Evolutionary conservation across 2,797 vertebrate genomes (phyloP).

Genomic region (Sebastes variabilis): DNA sequence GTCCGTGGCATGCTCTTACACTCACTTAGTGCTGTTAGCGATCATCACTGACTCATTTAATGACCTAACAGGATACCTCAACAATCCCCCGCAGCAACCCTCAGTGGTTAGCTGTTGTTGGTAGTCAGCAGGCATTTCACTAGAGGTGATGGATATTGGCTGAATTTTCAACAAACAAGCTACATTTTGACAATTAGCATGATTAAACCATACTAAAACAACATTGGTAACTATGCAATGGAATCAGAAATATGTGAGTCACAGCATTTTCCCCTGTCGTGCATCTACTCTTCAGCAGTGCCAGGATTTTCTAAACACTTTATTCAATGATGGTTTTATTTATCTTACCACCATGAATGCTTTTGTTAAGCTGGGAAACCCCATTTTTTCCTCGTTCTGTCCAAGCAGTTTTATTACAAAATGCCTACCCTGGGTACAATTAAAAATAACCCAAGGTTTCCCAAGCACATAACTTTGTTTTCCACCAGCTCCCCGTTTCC

Average conservation of each 20-base stretch:
- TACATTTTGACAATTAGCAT: neutral
- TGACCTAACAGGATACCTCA: neutral
- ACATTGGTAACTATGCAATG: neutral
- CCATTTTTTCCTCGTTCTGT: constrained; percentile 22
- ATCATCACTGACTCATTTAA: neutral
- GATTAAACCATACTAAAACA: neutral
- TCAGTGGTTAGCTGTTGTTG: neutral
- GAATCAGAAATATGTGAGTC: neutral
- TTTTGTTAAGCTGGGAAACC: constrained; percentile 39
- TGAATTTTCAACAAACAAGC: neutral
- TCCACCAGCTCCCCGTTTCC: constrained; percentile 39
- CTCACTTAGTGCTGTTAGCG: constrained; percentile 2
- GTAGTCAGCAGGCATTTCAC: neutral
- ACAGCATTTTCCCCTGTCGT: neutral
- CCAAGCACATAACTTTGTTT: constrained; percentile 37
- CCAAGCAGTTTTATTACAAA: constrained; percentile 39
- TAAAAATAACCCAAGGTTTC: constrained; percentile 36
- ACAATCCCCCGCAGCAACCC: neutral
- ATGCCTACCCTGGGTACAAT: constrained; percentile 37
- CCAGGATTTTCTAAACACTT: neutral
- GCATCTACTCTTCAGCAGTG: neutral
- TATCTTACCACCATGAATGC: neutral
- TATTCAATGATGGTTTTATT: neutral
- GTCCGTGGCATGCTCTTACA: neutral
- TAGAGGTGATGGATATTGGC: neutral